phyloP scores from a whole-genome alignment of 2,113 vertebrate genomes.

The Micronycteris hirsuta region DNA sequence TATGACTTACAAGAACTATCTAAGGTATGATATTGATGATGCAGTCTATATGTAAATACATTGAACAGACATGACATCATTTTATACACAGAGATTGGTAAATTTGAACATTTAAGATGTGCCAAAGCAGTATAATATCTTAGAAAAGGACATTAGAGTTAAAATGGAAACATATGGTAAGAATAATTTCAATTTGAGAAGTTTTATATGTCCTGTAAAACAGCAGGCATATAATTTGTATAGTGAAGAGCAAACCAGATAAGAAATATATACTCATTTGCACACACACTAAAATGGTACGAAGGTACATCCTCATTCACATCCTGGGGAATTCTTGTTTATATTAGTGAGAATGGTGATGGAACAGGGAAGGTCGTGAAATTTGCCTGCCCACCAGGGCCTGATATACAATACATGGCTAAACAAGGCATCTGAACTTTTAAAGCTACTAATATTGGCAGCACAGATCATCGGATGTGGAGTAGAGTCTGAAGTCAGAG shows the following conservation, averaged over 20 bases:
- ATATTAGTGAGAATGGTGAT: background rate
- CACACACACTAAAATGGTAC: background rate
- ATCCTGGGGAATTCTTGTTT: background rate
- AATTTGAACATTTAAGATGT: background rate
- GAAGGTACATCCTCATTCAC: background rate
- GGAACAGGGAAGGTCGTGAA: background rate
- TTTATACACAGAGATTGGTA: background rate
- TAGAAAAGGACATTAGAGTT: background rate
- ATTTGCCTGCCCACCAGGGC: background rate
- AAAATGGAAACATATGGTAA: background rate
- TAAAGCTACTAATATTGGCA: background rate
- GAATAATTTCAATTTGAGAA: background rate
- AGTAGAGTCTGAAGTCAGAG: no score
- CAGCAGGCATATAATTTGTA: background rate
- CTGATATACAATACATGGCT: no score
- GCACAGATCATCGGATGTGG: no score
- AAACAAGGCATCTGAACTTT: background rate
- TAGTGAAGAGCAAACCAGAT: background rate
- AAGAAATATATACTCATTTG: background rate
- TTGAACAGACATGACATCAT: background rate
- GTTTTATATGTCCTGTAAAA: background rate
- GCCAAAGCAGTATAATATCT: background rate
- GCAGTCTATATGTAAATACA: background rate
- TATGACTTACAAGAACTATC: background rate
- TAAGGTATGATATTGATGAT: background rate